Conservation (phyloP, 2,113 vertebrate genomes). For the Rhinolophus sinicus region DNA sequence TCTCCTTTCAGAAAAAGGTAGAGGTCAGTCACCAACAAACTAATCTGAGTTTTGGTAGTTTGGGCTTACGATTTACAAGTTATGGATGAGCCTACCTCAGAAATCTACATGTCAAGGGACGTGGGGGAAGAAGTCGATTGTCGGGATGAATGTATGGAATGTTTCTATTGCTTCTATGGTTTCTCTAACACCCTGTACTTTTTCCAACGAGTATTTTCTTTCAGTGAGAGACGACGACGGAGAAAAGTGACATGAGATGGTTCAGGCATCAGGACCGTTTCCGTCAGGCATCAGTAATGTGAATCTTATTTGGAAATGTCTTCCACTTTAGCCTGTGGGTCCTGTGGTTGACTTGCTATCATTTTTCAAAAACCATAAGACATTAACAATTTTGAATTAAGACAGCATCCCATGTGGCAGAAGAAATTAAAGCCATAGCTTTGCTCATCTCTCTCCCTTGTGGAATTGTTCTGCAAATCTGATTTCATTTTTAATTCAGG, state of each 20-base stretch:
- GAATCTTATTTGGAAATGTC: not conserved
- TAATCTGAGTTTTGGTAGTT: not conserved
- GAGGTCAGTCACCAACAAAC: not conserved
- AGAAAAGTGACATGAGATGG: not conserved
- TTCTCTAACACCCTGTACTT: not conserved
- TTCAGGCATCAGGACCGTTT: not conserved
- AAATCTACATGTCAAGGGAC: not conserved
- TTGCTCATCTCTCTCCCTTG: not conserved
- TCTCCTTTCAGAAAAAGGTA: not conserved
- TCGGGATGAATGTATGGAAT: not conserved
- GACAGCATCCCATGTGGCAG: not conserved
- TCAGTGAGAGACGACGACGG: not conserved
- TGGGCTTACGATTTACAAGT: not conserved
- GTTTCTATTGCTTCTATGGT: not conserved
- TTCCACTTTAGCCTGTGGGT: not conserved
- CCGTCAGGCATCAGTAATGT: not conserved
- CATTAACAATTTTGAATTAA: not conserved
- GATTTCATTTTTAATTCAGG: not conserved
- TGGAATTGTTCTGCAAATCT: not conserved
- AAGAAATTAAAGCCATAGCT: constrained; percentile 38
- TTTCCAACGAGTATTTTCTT: not conserved
- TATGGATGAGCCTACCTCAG: not conserved
- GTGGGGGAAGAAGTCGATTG: not conserved
- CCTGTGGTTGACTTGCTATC: not conserved
- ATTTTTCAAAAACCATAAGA: not conserved